phyloP scores from a whole-genome alignment of 2,113 vertebrate genomes.

The Paradoxurus hermaphroditus region DNA sequence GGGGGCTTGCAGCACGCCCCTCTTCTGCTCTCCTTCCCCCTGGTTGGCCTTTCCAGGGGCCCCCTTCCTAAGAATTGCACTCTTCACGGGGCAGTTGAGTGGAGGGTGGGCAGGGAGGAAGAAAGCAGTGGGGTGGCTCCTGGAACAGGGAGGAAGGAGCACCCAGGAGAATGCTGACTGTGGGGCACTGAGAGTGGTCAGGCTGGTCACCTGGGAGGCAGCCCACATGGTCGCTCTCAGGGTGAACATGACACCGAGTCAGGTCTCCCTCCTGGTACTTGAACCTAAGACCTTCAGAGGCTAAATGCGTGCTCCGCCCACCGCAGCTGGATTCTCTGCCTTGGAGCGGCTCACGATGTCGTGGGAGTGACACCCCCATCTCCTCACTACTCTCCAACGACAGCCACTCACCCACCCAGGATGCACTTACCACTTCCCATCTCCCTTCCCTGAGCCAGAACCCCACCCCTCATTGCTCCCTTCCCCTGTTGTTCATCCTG shows the following conservation, averaged over 20 bases:
- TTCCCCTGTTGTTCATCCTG: background rate
- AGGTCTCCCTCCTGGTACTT: background rate
- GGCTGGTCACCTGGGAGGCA: background rate
- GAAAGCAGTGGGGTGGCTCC: background rate
- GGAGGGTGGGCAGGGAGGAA: background rate
- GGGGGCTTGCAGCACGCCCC: background rate
- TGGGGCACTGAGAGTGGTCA: background rate
- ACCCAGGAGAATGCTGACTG: background rate
- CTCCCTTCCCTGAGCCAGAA: background rate
- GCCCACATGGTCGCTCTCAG: background rate
- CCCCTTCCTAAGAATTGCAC: background rate
- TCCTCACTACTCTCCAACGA: background rate
- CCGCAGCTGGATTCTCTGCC: background rate
- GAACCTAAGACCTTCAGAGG: background rate
- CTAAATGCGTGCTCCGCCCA: background rate
- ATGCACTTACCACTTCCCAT: background rate
- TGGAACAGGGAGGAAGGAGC: background rate
- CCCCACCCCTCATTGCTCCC: background rate
- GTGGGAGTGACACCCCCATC: background rate
- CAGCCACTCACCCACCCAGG: background rate
- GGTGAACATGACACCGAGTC: background rate
- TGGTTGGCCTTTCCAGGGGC: background rate
- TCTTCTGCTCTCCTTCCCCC: background rate
- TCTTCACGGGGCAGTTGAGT: background rate
- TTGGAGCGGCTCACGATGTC: background rate